A percentile compares a stretch with the other conserved stretches of the same genome.
Conservation (phyloP, 2,888 invertebrate genomes). For the Cephus pygmeus region DNA sequence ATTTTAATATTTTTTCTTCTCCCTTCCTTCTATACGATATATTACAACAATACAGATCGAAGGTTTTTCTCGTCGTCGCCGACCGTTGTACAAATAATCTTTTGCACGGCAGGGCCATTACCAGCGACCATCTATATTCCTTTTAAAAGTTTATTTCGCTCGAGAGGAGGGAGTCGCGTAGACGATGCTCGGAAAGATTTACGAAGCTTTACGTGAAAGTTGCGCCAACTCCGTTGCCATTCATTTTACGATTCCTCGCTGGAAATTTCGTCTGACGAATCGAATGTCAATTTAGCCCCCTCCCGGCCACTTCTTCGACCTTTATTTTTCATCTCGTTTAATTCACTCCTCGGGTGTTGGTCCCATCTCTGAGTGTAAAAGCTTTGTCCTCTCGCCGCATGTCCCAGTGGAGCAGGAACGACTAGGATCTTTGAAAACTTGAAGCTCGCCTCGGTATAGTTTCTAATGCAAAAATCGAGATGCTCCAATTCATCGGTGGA, state of each 20-base stretch:
- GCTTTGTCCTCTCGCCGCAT: conserved; percentile 10
- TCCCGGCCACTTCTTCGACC: no score
- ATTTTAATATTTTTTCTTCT: conserved; percentile 22
- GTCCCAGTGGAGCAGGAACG: background rate
- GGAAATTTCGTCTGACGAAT: background rate
- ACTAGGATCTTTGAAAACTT: background rate
- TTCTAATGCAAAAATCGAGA: background rate
- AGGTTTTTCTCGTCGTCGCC: background rate
- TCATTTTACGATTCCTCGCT: background rate
- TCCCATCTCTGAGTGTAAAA: conserved; percentile 26
- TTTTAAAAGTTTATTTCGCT: background rate
- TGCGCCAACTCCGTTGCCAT: background rate
- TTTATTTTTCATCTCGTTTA: background rate
- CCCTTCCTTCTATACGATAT: conserved; percentile 1
- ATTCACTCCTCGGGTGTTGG: conserved; percentile 22
- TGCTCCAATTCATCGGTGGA: background rate
- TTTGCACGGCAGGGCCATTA: background rate
- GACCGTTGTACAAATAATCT: background rate
- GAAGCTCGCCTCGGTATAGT: background rate
- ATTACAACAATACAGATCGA: conserved; percentile 25
- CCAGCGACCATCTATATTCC: background rate
- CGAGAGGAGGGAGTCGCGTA: background rate
- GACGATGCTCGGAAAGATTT: background rate
- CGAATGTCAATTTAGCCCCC: background rate
- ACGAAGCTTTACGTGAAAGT: background rate